Base-by-base conservation (phyloP, 2,113 vertebrate species). In the Aegotheles bennettii region DNA sequence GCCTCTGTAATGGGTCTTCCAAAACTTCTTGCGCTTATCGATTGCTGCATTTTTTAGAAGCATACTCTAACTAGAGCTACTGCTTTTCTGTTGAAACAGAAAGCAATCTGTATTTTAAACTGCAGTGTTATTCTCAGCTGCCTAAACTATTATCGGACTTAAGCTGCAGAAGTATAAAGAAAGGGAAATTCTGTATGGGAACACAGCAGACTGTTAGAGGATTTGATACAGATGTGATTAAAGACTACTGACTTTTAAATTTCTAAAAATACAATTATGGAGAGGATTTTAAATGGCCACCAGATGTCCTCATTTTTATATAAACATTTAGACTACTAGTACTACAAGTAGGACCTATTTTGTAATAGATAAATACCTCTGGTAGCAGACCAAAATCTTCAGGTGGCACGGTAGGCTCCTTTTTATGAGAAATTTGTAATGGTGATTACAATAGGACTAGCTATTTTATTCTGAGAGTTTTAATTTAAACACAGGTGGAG, bases 301-400 rank as follows among this genome's bases (percentile, higher is more conserved):
- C 93, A 97, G 96, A 93, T 96, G 96, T 94, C 96, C 88, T 82
- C 93, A 33, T 76, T 90, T 94, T 96, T 93, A 82, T 35, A 95
- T 2, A 68, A 96, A 94, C 61, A 48, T 28, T 42, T 60, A 82
- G 56, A 51, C 28, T 40, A 21, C 68, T 24, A 12, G 33, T 59
- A 59, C 68, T 43, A n/a, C 11, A 47, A 48, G 29, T 57, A 10
- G 2, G 12, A 60, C 73, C 42, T 31, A 3, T 14, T n/a, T 8
- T 76, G 73, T 28, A 38, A 25, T 4, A 68, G 68, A 29, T 28
- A 45, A 74, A 61, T 59, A 74, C 25, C 26, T 64, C 28, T 33
- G 43, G 75, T 13, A 87, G 68, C 17, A 54, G 47, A 88, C n/a
- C 64, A 70, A 86, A 87, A 86, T 51, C 43, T 65, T 91, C 60